These are phyloP conservation scores for Tridacna crocea DNA, from an alignment of 2,888 invertebrate genomes.

Conservation along the genomic window DNA sequence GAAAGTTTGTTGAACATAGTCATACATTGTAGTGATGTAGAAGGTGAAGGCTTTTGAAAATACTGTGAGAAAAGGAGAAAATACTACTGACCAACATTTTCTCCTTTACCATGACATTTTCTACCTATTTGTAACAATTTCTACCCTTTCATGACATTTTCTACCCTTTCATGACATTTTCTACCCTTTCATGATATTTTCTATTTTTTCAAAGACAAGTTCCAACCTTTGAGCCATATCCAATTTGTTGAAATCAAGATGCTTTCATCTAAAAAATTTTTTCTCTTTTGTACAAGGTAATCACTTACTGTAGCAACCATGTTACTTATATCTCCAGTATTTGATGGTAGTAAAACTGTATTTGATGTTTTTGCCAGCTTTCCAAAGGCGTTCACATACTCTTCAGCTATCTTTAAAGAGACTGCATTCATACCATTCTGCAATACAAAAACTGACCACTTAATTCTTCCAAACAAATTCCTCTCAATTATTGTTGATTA, in stretches of 20 bases:
- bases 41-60: too few species aligned
- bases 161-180: not conserved
- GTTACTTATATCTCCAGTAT: constrained; percentile 90
- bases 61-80: too few species aligned
- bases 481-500: too few species aligned
- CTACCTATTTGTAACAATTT: not conserved
- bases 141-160: not conserved
- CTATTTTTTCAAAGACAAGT: not conserved
- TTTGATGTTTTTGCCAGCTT: constrained; percentile 96
- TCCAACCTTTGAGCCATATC: not conserved
- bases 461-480: too few species aligned
- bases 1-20: too few species aligned
- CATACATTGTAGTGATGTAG: too few species aligned
- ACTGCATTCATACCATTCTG: constrained; percentile 95
- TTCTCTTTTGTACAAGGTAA: not conserved
- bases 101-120: not conserved
- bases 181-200: not conserved
- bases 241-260: not conserved
- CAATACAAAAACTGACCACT: constrained; percentile 16
- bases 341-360: constrained; percentile 96
- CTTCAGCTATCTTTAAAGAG: constrained; percentile 95
- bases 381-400: constrained; percentile 97
- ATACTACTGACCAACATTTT: not conserved
- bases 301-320: constrained; percentile 90
- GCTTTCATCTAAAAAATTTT: not conserved